A percentile compares a stretch with the other conserved stretches of the same genome.
These are phyloP conservation scores for Coreoperca whiteheadi DNA, from an alignment of 2,113 vertebrate genomes.

Conservation along the genomic window DNA sequence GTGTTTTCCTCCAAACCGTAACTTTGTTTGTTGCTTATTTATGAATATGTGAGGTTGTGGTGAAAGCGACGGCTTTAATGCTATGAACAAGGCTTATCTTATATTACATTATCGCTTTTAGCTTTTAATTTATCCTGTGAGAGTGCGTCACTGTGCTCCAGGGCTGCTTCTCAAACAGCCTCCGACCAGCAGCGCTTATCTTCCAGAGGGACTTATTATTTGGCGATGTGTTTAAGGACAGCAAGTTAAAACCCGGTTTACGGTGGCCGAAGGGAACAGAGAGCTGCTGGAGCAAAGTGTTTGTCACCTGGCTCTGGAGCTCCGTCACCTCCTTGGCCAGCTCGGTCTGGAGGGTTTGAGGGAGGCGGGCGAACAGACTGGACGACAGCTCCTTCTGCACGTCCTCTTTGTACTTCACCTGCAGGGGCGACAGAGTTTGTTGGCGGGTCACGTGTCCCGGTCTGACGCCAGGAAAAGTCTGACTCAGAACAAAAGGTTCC, in stretches of 20 bases:
- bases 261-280: no score
- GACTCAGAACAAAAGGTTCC: no score
- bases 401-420: conserved; percentile 76
- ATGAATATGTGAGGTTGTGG: no score
- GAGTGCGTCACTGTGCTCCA: no score
- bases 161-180: no score
- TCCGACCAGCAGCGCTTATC: no score
- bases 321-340: conserved; percentile 61
- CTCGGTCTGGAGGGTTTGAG: conserved; percentile 69
- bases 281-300: background rate
- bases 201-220: background rate
- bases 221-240: background rate
- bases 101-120: no score
- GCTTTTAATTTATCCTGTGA: no score
- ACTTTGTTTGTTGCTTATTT: no score
- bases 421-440: background rate
- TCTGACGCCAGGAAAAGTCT: background rate
- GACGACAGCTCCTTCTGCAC: conserved; percentile 55
- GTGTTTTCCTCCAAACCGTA: no score
- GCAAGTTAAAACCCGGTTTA: background rate
- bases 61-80: no score
- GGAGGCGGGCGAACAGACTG: conserved; percentile 68
- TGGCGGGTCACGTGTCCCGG: background rate
- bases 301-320: conserved; percentile 78
- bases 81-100: no score